A percentile compares a stretch with the other conserved stretches of the same genome.
Conservation (phyloP, 2,888 invertebrate genomes). For the Mylabris sibirica region DNA sequence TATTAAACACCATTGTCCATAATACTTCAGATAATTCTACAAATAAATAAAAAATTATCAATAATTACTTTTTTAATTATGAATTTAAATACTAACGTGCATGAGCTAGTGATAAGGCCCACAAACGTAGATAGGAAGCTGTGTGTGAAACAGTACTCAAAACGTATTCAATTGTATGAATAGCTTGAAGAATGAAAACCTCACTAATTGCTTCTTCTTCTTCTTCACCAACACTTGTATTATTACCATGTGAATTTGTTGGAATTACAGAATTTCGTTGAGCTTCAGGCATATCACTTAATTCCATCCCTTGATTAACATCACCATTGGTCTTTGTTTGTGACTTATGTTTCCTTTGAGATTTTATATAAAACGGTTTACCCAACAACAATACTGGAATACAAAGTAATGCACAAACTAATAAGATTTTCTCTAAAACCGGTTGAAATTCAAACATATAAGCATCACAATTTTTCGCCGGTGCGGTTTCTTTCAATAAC, state of each 20-base stretch:
- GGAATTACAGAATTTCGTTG: conserved; percentile 58
- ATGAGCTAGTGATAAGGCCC: conserved; percentile 96
- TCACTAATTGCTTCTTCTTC: conserved; percentile 77
- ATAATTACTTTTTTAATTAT: not conserved
- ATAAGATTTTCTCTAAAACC: conserved; percentile 69
- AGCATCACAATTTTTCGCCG: conserved; percentile 61
- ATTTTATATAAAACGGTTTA: conserved; percentile 74
- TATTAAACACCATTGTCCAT: conserved; percentile 51
- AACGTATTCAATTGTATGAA: conserved; percentile 97
- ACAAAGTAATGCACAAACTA: conserved; percentile 72
- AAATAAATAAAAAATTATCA: conserved; percentile 33
- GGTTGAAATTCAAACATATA: conserved; percentile 70
- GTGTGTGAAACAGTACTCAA: conserved; percentile 96
- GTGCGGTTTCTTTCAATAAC: conserved; percentile 61
- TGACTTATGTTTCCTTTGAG: conserved; percentile 48
- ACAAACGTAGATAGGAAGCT: conserved; percentile 93
- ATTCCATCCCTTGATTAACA: conserved; percentile 73
- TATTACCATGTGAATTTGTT: conserved; percentile 63
- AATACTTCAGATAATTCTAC: conserved; percentile 53
- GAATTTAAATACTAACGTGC: conserved; percentile 76
- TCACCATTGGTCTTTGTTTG: conserved; percentile 65
- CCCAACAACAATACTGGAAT: conserved; percentile 81
- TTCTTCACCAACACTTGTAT: conserved; percentile 48
- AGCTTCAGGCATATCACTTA: conserved; percentile 62
- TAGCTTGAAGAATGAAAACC: conserved; percentile 90